A percentile compares a stretch with the other conserved stretches of the same genome.
Evolutionary conservation across 2,888 invertebrate genomes (phyloP).

Genomic region (Achlya flavicornis): DNA sequence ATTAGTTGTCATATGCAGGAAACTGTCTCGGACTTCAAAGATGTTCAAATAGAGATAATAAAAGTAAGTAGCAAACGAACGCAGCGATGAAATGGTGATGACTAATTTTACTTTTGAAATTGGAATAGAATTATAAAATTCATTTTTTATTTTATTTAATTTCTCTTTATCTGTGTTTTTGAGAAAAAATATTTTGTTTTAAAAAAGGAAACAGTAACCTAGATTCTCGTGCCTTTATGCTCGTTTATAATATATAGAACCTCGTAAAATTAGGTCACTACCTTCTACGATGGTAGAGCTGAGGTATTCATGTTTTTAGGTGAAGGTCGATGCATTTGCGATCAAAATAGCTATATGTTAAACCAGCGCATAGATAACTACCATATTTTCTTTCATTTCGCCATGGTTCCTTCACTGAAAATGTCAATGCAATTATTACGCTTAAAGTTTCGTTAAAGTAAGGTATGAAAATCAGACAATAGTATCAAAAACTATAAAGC

Average conservation of each 20-base stretch:
- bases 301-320: conserved; percentile 32
- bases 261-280: conserved; percentile 36
- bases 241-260: conserved; percentile 10
- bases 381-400: not conserved
- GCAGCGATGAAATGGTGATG: not conserved
- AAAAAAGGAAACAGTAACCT: not conserved
- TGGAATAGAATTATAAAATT: not conserved
- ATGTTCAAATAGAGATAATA: not conserved
- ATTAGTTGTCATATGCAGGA: conserved; percentile 18
- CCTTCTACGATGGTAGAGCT: conserved; percentile 14
- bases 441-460: too few relatives aligned
- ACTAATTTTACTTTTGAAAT: not conserved
- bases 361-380: not conserved
- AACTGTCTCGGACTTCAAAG: not conserved
- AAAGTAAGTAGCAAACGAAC: not conserved
- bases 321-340: conserved; percentile 39
- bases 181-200: not conserved
- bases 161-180: not conserved
- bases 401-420: not conserved
- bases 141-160: too few relatives aligned
- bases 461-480: too few relatives aligned
- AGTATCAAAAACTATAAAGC: too few relatives aligned
- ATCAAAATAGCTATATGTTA: conserved; percentile 10
- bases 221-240: not conserved
- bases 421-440: not conserved